These are phyloP conservation scores for Pangasius djambal DNA, from an alignment of 2,797 vertebrate species.

Conservation along the genomic window DNA sequence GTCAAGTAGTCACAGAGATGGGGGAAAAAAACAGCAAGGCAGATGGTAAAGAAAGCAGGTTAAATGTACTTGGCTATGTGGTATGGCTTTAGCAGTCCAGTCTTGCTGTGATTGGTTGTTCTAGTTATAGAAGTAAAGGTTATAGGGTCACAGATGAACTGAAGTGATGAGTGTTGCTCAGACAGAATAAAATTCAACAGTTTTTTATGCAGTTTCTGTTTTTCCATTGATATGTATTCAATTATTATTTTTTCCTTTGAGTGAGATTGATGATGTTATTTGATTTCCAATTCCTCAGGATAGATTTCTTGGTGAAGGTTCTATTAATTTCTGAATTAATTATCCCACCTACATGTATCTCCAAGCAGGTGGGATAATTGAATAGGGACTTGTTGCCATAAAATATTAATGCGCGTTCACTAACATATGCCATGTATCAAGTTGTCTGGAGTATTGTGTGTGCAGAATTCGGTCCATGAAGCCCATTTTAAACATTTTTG, in stretches of 20 bases:
- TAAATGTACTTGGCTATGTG: not conserved
- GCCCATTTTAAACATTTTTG: not conserved
- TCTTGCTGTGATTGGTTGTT: not conserved
- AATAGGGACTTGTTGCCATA: not conserved
- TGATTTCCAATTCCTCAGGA: not conserved
- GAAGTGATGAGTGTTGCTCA: not conserved
- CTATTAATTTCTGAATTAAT: not conserved
- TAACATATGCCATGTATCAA: not conserved
- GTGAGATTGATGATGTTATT: not conserved
- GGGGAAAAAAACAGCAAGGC: not conserved
- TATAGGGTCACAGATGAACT: not conserved
- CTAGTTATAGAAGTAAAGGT: not conserved
- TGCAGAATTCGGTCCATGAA: not conserved
- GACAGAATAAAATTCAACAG: not conserved
- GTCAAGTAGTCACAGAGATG: not conserved
- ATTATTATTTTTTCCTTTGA: not conserved
- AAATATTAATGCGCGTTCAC: not conserved
- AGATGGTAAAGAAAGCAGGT: not conserved
- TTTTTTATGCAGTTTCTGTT: not conserved
- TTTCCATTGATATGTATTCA: not conserved
- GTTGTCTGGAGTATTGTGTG: not conserved
- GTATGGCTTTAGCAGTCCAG: not conserved
- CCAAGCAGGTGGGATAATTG: constrained; percentile 12
- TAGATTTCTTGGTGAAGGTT: not conserved
- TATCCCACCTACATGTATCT: not conserved